Percentiles rank a stretch among this genome's conserved stretches.
These are phyloP conservation scores for Pogonocherus hispidulus DNA, from an alignment of 2,888 invertebrate species.

Conservation along the genomic window DNA sequence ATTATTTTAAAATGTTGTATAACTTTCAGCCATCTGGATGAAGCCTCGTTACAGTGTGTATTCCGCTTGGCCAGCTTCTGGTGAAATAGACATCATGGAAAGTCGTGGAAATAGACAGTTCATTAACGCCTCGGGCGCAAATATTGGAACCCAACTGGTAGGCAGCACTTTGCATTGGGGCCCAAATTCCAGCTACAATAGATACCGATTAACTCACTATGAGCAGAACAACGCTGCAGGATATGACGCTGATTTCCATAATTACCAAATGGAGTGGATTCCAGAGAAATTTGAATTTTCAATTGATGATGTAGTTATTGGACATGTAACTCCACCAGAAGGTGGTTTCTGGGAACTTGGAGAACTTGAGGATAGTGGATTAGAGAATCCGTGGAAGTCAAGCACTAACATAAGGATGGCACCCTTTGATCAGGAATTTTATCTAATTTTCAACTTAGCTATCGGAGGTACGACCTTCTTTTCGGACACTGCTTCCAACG, in stretches of 20 bases:
- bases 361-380: conserved; percentile 69
- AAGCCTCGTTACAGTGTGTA: conserved; percentile 76
- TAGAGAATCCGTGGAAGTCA: conserved; percentile 73
- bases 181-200: conserved; percentile 72
- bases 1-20: too few species aligned
- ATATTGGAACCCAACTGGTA: conserved; percentile 73
- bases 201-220: conserved; percentile 69
- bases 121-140: conserved; percentile 32
- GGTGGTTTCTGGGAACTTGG: conserved; percentile 79
- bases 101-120: conserved; percentile 74
- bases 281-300: conserved; percentile 70
- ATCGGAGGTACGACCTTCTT: conserved; percentile 76
- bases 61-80: conserved; percentile 80
- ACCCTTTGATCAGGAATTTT: conserved; percentile 79
- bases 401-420: conserved; percentile 70
- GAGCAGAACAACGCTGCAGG: conserved; percentile 64
- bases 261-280: conserved; percentile 79
- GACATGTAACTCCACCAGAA: conserved; percentile 70
- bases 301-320: conserved; percentile 71
- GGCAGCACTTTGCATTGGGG: conserved; percentile 79
- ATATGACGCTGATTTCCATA: conserved; percentile 74
- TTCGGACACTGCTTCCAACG: conserved; percentile 72
- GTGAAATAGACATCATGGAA: conserved; percentile 81
- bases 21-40: conserved; percentile 76
- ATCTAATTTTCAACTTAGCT: conserved; percentile 72